These are phyloP conservation scores for Pampus argenteus DNA, from an alignment of 2,797 vertebrate species.

Conservation along the genomic window DNA sequence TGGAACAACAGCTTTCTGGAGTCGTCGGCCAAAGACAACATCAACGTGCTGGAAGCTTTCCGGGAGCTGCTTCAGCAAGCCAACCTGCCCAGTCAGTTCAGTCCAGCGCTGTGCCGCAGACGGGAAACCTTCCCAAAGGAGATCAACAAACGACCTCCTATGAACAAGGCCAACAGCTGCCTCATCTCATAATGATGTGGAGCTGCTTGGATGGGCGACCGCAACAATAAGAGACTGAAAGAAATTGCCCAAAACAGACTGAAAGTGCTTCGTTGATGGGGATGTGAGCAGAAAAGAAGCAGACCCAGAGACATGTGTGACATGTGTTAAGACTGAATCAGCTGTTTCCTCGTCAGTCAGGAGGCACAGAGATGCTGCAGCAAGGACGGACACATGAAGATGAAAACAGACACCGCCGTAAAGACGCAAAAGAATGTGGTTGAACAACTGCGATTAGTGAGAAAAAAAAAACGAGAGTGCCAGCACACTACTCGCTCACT, in stretches of 20 bases:
- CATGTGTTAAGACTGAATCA: slow-evolving; percentile 5
- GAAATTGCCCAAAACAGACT: slow-evolving; percentile 13
- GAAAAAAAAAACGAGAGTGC: not conserved
- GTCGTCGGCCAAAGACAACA: slow-evolving; percentile 90
- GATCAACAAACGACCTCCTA: slow-evolving; percentile 78
- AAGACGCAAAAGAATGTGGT: slow-evolving; percentile 18
- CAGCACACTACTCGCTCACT: not conserved
- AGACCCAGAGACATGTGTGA: slow-evolving; percentile 16
- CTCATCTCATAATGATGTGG: slow-evolving; percentile 80
- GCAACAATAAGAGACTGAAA: not conserved
- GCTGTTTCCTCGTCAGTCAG: not conserved
- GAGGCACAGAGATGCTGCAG: slow-evolving; percentile 1
- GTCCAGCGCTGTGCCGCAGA: slow-evolving; percentile 82
- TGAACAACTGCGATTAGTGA: not conserved
- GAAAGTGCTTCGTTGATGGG: not conserved
- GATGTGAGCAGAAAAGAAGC: not conserved
- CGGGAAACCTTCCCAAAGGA: slow-evolving; percentile 89
- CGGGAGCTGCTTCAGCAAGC: slow-evolving; percentile 88
- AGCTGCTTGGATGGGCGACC: not conserved
- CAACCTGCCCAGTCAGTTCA: slow-evolving; percentile 87
- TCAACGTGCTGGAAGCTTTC: slow-evolving; percentile 90
- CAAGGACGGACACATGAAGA: not conserved
- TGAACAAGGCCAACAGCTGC: slow-evolving; percentile 93
- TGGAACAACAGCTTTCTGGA: slow-evolving; percentile 91
- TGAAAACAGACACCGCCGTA: not conserved